Conservation (phyloP, 1,140 invertebrate genomes). For the Philopotamus ludificatus region DNA sequence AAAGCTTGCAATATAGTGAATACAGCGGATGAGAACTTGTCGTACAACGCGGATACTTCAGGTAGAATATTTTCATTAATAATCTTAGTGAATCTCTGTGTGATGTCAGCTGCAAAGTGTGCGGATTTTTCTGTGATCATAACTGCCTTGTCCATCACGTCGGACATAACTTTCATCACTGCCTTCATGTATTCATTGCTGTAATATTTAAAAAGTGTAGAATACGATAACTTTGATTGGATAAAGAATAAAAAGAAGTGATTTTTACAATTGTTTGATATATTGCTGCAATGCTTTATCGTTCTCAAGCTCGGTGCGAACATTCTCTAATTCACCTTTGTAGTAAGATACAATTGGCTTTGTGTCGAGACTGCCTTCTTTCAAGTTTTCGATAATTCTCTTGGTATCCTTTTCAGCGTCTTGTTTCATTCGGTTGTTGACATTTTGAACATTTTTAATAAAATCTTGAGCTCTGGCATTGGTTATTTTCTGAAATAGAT, state of each 20-base stretch:
- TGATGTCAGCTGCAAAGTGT: constrained; percentile 50
- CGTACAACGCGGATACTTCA: constrained; percentile 58
- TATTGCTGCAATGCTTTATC: constrained; percentile 67
- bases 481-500: neutral
- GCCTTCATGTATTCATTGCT: constrained; percentile 7
- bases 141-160: constrained; percentile 43
- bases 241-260: no score
- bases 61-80: constrained; percentile 55
- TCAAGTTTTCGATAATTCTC: constrained; percentile 48
- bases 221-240: no score
- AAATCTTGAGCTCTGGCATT: neutral
- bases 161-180: neutral
- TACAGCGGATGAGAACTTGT: constrained; percentile 49
- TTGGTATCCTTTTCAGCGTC: constrained; percentile 50
- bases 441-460: neutral
- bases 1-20: constrained; percentile 53
- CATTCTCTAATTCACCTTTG: constrained; percentile 56
- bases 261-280: constrained; percentile 59
- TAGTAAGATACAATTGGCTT: neutral
- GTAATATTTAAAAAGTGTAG: neutral
- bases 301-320: constrained; percentile 63
- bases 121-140: constrained; percentile 48
- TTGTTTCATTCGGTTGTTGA: constrained; percentile 44
- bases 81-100: constrained; percentile 51
- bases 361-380: constrained; percentile 62